Evolutionary conservation across 2,113 vertebrate species (phyloP), one percentile per base, ranked within the genome.

Genomic region (Heteronetta atricapilla): DNA sequence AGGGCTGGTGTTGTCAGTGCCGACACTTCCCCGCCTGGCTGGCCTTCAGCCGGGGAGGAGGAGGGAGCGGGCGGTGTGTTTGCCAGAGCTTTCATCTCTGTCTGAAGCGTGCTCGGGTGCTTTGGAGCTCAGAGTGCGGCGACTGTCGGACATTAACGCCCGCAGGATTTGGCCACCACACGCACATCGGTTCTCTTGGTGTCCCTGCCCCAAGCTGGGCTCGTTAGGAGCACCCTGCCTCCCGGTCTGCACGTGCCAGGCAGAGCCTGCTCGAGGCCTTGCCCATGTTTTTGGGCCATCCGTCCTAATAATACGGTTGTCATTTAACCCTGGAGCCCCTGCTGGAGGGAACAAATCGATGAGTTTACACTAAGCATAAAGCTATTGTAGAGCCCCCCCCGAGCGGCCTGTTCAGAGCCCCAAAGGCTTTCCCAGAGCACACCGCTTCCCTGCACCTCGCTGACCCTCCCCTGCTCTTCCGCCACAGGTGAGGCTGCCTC

Each of bases 401-500:
- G 23, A 60, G 23, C 4, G 9, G 36, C 53, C 8, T 46, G 38
- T 89, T 79, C 44, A 38, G 3, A 56, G 22, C 60, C 31, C n/a
- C 6, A 6, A 18, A 4, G 15, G 6, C 31, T 42, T 84, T 68
- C 75, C 11, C 33, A 34, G 64, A 63, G 60, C 1, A 2, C 33
- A 7, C 58, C 62, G 21, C 59, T 62, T 21, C 64, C 88, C 46
- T 78, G 52, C 66, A 53, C n/a, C 34, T 84, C 22, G 6, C 20
- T 86, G 50, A 92, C 38, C 53, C 6, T 73, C 46, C 31, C 28
- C 33, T 73, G 11, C 11, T 48, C 64, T 53, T 52, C 81, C 22
- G 25, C 79, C 29, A 1, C 87, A 99, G 99, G 99, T 99, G 55
- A 98, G 99, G 48, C 97, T 99, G 44, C 99, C 99, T 13, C 98